phyloP scores from a whole-genome alignment of 2,797 vertebrate genomes.

The Etheostoma perlongum region DNA sequence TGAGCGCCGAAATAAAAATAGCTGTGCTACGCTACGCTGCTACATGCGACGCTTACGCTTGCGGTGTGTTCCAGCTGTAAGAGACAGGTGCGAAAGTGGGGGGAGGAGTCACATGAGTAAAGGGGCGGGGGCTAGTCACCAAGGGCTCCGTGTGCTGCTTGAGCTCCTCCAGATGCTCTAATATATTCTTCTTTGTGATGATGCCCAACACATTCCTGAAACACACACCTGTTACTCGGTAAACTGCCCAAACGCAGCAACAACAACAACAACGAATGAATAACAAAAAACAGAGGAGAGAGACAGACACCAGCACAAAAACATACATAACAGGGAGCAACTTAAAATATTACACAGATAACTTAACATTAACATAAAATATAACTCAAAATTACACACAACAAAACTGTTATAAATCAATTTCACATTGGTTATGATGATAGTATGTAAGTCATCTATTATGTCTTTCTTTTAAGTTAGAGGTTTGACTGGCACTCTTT shows the following conservation, averaged over 20 bases:
- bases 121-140: constrained; percentile 96
- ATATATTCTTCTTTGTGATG: constrained; percentile 99
- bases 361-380: constrained; percentile 39
- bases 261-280: constrained; percentile 69
- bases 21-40: too few relatives aligned
- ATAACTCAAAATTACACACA: constrained; percentile 29
- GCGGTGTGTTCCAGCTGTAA: constrained; percentile 42
- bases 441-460: background rate
- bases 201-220: constrained; percentile 99
- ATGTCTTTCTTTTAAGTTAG: background rate
- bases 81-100: constrained; percentile 80
- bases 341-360: constrained; percentile 48
- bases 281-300: constrained; percentile 61
- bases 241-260: constrained; percentile 70
- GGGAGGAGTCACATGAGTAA: constrained; percentile 88
- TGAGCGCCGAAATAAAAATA: too few relatives aligned
- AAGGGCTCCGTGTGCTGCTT: constrained; percentile 96
- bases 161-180: constrained; percentile 99
- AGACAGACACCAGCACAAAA: constrained; percentile 71
- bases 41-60: too few relatives aligned
- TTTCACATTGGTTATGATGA: background rate
- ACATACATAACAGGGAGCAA: constrained; percentile 66
- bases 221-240: constrained; percentile 97
- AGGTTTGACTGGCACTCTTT: background rate
- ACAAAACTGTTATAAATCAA: constrained; percentile 22